Evolutionary conservation across 2,797 vertebrate species (phyloP), one percentile per base, ranked within the genome.

Genomic region (Buphagus erythrorhynchus): DNA sequence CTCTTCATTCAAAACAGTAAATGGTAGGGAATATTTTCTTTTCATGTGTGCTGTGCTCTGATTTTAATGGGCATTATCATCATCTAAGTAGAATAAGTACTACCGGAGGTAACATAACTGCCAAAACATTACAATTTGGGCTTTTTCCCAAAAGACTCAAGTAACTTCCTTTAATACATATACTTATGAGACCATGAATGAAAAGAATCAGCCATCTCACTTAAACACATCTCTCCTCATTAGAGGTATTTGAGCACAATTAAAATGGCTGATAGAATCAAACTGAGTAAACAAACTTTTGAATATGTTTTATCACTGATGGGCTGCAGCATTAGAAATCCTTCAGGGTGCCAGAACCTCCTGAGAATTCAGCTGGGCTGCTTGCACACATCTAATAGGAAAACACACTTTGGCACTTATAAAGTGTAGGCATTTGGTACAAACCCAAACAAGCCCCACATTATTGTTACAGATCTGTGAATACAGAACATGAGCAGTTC

Each of bases 1-100:
- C 80, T 96, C 79, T 77, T 96, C 89, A 96, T 88, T 97, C 76
- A 96, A 83, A 88, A 90, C 69, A 87, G 87, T 83, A 95, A 96
- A 77, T 82, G 62, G 42, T 69, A 79, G 85, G 88, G 94, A 96
- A 75, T 94, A 96, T 95, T 95, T 86, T 96, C 59, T 85, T 59
- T 95, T 59, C 86, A 43, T 75, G 68, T 77, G 69, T 66, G 55
- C 68, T 68, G 69, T 94, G 49, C 90, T 93, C 95, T 97, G 55
- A 81, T 83, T 96, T 96, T 92, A 96, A 95, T 54, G 58, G 95
- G 76, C 55, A 80, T 55, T 62, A 89, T 83, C 58, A 14, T 77
- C 90, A 91, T 90, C 79, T 74, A 82, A 96, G 71, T 22, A 94
- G 85, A 74, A 6, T 46, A 96, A 76, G 35, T 74, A 95, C 74